These are phyloP conservation scores for Pterobdella sp. DNA, from an alignment of 2,888 invertebrate genomes.

Conservation along the genomic window DNA sequence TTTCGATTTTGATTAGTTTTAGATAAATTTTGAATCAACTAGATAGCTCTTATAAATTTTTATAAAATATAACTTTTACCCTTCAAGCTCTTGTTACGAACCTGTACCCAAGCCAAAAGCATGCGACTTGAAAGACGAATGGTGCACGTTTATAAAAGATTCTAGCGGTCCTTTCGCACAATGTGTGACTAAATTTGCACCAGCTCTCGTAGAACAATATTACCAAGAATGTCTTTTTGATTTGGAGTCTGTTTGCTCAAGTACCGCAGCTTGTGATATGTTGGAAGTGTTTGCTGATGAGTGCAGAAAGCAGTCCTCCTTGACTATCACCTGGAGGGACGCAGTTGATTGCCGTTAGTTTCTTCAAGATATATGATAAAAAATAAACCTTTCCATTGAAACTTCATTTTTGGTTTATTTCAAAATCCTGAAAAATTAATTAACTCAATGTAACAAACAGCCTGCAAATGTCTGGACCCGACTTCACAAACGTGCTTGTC, in stretches of 20 bases:
- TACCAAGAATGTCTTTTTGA: neutral
- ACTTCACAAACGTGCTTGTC: neutral
- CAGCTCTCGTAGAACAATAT: neutral
- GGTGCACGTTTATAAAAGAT: neutral
- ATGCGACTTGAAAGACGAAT: neutral
- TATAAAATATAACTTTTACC: neutral
- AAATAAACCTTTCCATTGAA: neutral
- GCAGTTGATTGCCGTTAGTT: neutral
- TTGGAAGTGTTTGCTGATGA: neutral
- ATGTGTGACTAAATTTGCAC: neutral
- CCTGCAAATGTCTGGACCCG: conserved; percentile 5
- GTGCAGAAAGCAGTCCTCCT: neutral
- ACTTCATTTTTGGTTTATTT: neutral
- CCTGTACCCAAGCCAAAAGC: neutral
- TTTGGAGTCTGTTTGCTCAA: neutral
- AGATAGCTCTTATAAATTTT: neutral
- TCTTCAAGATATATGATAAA: neutral
- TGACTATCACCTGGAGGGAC: neutral
- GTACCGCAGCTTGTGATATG: neutral
- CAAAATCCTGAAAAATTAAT: neutral
- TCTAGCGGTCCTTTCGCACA: neutral
- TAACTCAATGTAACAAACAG: neutral
- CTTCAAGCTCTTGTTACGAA: neutral
- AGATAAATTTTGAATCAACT: neutral
- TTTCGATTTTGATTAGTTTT: neutral